phyloP scores from a whole-genome alignment of 2,888 invertebrate species.

The Flexamia atlantica region DNA sequence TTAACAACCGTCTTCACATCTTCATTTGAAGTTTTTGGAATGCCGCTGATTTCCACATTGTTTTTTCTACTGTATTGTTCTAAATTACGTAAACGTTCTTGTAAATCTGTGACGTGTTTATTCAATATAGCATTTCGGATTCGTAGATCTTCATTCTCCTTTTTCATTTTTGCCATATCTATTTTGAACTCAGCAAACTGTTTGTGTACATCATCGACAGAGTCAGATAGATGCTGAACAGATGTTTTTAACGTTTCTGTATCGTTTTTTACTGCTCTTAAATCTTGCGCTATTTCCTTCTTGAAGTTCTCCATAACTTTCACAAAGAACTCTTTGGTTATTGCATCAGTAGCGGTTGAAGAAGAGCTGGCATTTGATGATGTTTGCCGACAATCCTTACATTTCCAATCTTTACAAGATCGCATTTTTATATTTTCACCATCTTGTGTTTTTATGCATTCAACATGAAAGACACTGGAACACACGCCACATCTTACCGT shows the following conservation, averaged over 20 bases:
- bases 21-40: constrained; percentile 6
- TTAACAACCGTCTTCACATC: not conserved
- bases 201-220: not conserved
- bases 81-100: not conserved
- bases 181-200: not conserved
- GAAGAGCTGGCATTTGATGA: not conserved
- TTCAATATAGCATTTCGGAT: not conserved
- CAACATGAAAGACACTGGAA: not conserved
- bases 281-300: not conserved
- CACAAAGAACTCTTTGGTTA: not conserved
- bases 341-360: not conserved
- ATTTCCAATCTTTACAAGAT: not conserved
- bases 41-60: constrained; percentile 11
- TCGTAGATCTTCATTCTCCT: not conserved
- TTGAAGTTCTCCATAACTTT: constrained; percentile 20
- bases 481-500: not conserved
- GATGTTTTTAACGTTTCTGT: not conserved
- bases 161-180: not conserved
- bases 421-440: not conserved
- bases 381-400: not conserved
- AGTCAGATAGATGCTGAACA: not conserved
- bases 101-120: not conserved
- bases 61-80: not conserved
- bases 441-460: not conserved
- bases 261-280: not conserved